Percentiles rank a stretch among this genome's conserved stretches.
Conservation (phyloP, 1,140 invertebrate species). For the Phthorimaea operculella region DNA sequence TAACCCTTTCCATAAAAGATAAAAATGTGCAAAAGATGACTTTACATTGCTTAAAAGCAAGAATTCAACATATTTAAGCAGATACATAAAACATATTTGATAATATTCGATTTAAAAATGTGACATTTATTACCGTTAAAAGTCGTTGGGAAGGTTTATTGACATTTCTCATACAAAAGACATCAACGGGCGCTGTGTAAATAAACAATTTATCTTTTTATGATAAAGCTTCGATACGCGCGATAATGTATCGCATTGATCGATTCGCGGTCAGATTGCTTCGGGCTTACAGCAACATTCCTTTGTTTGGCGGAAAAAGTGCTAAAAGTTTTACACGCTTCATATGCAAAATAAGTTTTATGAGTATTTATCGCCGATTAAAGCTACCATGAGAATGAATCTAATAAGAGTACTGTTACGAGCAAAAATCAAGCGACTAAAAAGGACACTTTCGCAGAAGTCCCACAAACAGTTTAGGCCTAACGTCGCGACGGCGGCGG, state of each 20-base stretch:
- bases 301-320: background rate
- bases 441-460: conserved; percentile 49
- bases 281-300: background rate
- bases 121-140: background rate
- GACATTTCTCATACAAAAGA: conserved; percentile 42
- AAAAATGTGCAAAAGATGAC: no score
- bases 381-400: background rate
- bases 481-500: conserved; percentile 30
- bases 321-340: background rate
- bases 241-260: conserved; percentile 31
- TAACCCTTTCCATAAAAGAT: no score
- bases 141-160: background rate
- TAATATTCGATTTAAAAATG: no score
- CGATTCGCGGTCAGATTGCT: background rate
- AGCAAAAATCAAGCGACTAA: conserved; percentile 33
- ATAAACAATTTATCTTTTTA: conserved; percentile 37
- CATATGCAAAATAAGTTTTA: background rate
- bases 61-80: no score
- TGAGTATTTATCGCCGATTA: background rate
- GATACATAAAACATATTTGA: no score
- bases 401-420: conserved; percentile 41
- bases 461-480: conserved; percentile 47
- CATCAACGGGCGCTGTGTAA: conserved; percentile 51
- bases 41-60: no score
- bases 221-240: conserved; percentile 32